phyloP scores from a whole-genome alignment of 92 coral and sea anemone genomes.

The Micromussa lordhowensis region DNA sequence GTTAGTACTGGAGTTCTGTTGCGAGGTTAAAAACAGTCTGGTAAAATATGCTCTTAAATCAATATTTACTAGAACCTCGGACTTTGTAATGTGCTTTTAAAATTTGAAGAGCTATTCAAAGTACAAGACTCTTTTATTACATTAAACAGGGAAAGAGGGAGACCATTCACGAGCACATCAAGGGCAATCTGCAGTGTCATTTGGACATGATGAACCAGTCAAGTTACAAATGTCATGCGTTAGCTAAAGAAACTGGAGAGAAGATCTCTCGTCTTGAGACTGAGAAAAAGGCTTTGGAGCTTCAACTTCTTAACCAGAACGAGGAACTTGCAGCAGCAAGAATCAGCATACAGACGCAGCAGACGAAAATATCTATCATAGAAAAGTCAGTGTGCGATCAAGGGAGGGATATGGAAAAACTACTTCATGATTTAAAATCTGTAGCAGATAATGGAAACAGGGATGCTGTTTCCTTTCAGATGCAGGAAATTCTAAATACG shows the following conservation, averaged over 20 bases:
- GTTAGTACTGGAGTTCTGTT: neutral
- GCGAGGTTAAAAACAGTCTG: too few relatives aligned
- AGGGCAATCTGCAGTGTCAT: conserved; percentile 35
- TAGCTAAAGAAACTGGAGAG: neutral
- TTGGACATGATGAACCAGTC: conserved; percentile 36
- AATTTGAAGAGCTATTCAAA: too few relatives aligned
- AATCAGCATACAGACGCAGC: conserved; percentile 57
- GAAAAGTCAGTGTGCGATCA: conserved; percentile 34
- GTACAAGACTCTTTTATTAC: too few relatives aligned
- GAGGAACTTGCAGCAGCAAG: conserved; percentile 55
- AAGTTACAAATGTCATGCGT: neutral
- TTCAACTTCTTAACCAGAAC: conserved; percentile 43
- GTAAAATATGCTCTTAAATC: too few relatives aligned
- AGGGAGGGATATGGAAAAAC: conserved; percentile 14
- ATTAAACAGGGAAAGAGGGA: conserved; percentile 61
- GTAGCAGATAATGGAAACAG: neutral
- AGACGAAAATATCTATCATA: conserved; percentile 34
- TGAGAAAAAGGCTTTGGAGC: conserved; percentile 6
- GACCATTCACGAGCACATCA: conserved; percentile 41
- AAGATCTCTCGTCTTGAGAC: conserved; percentile 11
- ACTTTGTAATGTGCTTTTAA: too few relatives aligned
- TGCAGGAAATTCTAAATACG: conserved; percentile 48
- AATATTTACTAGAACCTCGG: too few relatives aligned
- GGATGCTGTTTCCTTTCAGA: conserved; percentile 18
- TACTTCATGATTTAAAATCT: conserved; percentile 13